phyloP scores from a whole-genome alignment of 2,113 vertebrate genomes.

The Leptocoma aspasia region DNA sequence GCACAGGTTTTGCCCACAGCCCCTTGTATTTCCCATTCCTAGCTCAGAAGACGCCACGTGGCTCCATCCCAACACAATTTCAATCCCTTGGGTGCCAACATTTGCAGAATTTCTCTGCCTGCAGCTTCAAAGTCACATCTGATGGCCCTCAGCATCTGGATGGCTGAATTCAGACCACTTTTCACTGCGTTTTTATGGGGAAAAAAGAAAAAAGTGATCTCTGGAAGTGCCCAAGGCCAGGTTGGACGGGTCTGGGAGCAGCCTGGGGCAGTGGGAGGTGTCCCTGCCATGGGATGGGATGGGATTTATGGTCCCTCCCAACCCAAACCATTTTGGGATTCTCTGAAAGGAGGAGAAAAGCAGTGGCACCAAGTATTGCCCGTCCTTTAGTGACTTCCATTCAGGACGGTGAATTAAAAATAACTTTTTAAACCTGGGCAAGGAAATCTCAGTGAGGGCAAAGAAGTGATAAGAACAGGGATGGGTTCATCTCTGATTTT shows the following conservation, averaged over 20 bases:
- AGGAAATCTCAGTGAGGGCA: neutral
- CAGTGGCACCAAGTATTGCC: fast-evolving
- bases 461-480: neutral
- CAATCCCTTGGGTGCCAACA: neutral
- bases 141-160: neutral
- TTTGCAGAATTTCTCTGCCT: neutral
- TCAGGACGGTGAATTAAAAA: neutral
- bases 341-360: neutral
- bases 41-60: neutral
- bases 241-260: neutral
- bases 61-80: too few species aligned
- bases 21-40: neutral
- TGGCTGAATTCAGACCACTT: neutral
- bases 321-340: neutral
- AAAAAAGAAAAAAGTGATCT: fast-evolving
- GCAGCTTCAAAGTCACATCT: fast-evolving
- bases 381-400: neutral
- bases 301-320: neutral
- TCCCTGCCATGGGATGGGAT: neutral
- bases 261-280: neutral
- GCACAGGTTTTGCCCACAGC: neutral
- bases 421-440: neutral
- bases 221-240: neutral
- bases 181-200: neutral
- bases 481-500: neutral